Evolutionary conservation across 2,113 vertebrate species (phyloP), one percentile per base, ranked within the genome.

Genomic region (Triplophysa tibetana): DNA sequence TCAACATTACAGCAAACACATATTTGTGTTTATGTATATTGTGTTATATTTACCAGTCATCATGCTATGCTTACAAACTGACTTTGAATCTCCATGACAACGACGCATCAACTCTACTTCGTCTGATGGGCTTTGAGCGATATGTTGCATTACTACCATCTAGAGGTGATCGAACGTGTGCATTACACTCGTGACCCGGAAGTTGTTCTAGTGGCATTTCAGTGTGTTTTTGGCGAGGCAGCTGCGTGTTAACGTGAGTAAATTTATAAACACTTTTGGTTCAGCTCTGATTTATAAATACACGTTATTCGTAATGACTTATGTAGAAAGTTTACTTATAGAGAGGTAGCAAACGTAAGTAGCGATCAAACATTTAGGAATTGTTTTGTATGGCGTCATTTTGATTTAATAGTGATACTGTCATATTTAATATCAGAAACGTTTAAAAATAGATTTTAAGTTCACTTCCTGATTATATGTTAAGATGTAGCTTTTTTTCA

Each of bases 141-240:
- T 2, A 16, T 7, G 14, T 17, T 50, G n/a, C n/a, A n/a, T 54
- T 65, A 45, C 68, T 11, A 41, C 74, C 82, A 19, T 26, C 66
- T 73, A 45, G 45, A 33, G 82, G 65, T 45, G 26, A 26, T 23
- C 10, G 14, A 38, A 38, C 29, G 29, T 14, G 41, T 13, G 9
- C 14, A 13, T n/a, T 14, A 29, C 19, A 33, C 2, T 12, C 45
- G 23, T 26, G 54, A 86, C 86, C 88, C 85, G 88, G 88, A 89
- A 84, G 45, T 80, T 58, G 50, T 78, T 76, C 60, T 7, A 16
- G 9, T 29, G 6, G 4, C 0, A 26, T 3, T 12, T 13, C 43
- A 75, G 26, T 58, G 61, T 65, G 75, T 54, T 3, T 76, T 4
- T 13, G 8, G 62, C 2, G 26, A 64, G 19, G 61, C 24, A 54